Evolutionary conservation across 1,140 invertebrate genomes (phyloP), one percentile per base, ranked within the genome.

Genomic region (Aplysia californica): DNA sequence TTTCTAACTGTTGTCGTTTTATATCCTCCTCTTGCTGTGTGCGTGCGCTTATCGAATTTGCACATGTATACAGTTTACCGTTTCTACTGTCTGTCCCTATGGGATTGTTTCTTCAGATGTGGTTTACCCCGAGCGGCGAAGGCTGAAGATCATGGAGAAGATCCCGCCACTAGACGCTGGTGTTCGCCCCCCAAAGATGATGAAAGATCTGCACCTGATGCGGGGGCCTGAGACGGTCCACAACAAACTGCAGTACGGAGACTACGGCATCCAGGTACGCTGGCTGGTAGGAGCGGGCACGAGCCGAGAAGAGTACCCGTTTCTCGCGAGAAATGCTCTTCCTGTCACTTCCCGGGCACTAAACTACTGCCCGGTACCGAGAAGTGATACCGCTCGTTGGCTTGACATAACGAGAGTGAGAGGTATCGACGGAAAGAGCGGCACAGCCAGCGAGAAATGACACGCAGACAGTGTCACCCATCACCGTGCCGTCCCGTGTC

Each of bases 251-350:
- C 91, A 95, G 67, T 94, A 97, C 83, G 94, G 95, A 82, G 96
- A 99, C 82, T 99, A 93, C 93, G 97, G 96, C 36, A 94, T 99
- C 80, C 91, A 96, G 87, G 95, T 96, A 92, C 91, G 91, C 91
- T 58, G n/a, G 2, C 50, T 20, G n/a, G 10, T 50, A 15, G 10
- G 44, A n/a, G n/a, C n/a, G n/a, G n/a, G n/a, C n/a, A n/a, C n/a
- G n/a, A n/a, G n/a, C n/a, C n/a, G n/a, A n/a, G n/a, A n/a, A n/a
- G n/a, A n/a, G n/a, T n/a, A n/a, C n/a, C n/a, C n/a, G n/a, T n/a
- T n/a, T n/a, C n/a, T n/a, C n/a, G n/a, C n/a, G n/a, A n/a, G n/a
- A n/a, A n/a, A n/a, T n/a, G n/a, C n/a, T n/a, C n/a, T n/a, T n/a
- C n/a, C n/a, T n/a, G n/a, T n/a, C n/a, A n/a, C n/a, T n/a, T n/a